Evolutionary conservation across 2,113 vertebrate genomes (phyloP).

Genomic region (Callospermophilus lateralis): DNA sequence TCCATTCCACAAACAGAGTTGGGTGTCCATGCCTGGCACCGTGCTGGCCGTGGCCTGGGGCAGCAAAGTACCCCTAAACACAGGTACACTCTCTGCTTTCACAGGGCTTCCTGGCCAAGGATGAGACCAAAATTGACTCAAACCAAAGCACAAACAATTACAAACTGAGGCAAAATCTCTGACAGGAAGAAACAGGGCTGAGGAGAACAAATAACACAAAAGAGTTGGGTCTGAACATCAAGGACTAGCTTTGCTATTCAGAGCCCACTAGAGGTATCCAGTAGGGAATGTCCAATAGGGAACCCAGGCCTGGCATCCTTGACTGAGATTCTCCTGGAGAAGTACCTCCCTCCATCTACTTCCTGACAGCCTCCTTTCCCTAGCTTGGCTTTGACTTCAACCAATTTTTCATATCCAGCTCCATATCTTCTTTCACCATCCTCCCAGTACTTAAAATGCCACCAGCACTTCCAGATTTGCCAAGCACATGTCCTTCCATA

Average conservation of each 20-base stretch:
- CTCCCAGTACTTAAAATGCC: not conserved
- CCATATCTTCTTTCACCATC: not conserved
- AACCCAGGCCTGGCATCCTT: not conserved
- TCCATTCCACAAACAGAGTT: no score
- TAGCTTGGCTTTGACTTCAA: not conserved
- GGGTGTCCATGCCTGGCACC: no score
- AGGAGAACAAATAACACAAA: not conserved
- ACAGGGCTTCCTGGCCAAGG: no score
- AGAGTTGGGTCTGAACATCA: not conserved
- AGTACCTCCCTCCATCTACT: no score
- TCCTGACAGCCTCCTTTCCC: not conserved
- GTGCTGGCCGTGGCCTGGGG: no score
- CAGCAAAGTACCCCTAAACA: no score
- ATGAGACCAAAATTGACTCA: no score
- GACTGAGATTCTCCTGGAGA: not conserved
- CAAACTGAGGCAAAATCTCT: no score
- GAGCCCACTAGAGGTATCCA: not conserved
- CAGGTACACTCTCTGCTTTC: no score
- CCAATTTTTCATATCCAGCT: not conserved
- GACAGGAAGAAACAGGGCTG: not conserved
- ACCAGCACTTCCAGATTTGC: slow-evolving; percentile 19
- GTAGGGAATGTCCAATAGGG: not conserved
- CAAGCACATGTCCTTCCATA: not conserved
- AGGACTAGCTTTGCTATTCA: not conserved
- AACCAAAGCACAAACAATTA: no score